Percentiles rank a stretch among this genome's conserved stretches.
These are phyloP conservation scores for Drosophila meridionalis DNA, from an alignment of 2,888 invertebrate genomes.

Conservation along the genomic window DNA sequence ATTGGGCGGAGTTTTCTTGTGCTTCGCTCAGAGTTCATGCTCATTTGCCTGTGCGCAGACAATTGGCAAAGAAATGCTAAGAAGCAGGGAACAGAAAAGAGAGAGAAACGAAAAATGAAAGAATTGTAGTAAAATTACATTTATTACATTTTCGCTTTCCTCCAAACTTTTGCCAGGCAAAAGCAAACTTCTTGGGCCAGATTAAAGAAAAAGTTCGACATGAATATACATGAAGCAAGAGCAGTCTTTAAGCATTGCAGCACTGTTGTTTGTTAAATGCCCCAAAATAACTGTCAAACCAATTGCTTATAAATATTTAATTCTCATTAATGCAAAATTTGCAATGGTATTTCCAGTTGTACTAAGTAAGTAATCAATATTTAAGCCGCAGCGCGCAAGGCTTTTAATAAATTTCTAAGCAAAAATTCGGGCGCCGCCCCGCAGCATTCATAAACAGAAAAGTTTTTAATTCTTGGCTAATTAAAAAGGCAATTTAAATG, in stretches of 20 bases:
- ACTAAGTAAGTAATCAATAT: conserved; percentile 47
- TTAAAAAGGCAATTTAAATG: conserved; percentile 72
- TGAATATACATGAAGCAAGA: conserved; percentile 5
- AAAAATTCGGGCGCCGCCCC: not conserved
- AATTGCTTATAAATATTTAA: conserved; percentile 55
- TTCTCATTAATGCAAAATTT: conserved; percentile 49
- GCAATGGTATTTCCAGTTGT: conserved; percentile 23
- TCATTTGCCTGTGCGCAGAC: conserved; percentile 65
- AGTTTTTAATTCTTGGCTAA: conserved; percentile 60
- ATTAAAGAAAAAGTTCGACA: conserved; percentile 32
- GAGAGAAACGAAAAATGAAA: not conserved
- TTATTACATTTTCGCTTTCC: conserved; percentile 62
- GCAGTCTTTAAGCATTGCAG: conserved; percentile 25
- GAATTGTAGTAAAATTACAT: conserved; percentile 61
- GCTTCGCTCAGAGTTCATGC: conserved; percentile 39
- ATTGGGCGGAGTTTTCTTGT: conserved; percentile 6
- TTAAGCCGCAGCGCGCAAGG: conserved; percentile 18
- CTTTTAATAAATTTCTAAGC: conserved; percentile 45
- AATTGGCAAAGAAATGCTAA: conserved; percentile 50
- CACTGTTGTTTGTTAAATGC: conserved; percentile 30
- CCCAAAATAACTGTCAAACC: conserved; percentile 16
- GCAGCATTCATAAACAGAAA: conserved; percentile 44
- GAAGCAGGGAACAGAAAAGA: conserved; percentile 4
- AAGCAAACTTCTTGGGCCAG: conserved; percentile 20
- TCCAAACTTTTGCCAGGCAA: conserved; percentile 27